phyloP scores from a whole-genome alignment of 2,888 invertebrate species.

The Meiosimyza decipiens region DNA sequence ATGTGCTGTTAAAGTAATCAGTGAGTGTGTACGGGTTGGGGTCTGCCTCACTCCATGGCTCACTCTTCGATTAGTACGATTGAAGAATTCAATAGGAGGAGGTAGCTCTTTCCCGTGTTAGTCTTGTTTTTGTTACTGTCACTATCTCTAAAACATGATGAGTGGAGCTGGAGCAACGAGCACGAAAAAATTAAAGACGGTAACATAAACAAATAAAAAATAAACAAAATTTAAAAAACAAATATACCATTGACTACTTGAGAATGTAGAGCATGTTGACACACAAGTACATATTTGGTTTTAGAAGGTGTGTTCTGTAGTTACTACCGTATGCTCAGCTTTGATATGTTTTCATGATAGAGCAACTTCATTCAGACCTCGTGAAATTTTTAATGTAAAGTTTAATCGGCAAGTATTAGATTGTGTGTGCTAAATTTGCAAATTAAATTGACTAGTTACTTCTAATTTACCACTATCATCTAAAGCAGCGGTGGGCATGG shows the following conservation, averaged over 20 bases:
- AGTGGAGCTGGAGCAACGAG: conserved; percentile 27
- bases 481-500: too few species aligned
- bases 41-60: background rate
- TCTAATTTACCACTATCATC: too few species aligned
- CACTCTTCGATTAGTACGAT: conserved; percentile 2
- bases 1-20: background rate
- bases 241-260: background rate
- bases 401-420: too few species aligned
- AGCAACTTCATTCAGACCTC: too few species aligned
- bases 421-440: too few species aligned
- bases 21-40: background rate
- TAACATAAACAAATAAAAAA: conserved; percentile 13
- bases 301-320: too few species aligned
- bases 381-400: too few species aligned
- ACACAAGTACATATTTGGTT: background rate
- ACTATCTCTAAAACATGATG: conserved; percentile 12
- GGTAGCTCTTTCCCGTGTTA: background rate
- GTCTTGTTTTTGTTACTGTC: background rate
- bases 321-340: too few species aligned
- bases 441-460: too few species aligned
- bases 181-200: conserved; percentile 33
- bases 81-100: conserved; percentile 5
- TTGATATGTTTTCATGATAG: too few species aligned
- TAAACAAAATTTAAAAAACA: too few species aligned
- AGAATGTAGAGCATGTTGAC: conserved; percentile 8